These are phyloP conservation scores for Penaeus japonicus DNA, from an alignment of 1,140 invertebrate genomes.

Conservation along the genomic window DNA sequence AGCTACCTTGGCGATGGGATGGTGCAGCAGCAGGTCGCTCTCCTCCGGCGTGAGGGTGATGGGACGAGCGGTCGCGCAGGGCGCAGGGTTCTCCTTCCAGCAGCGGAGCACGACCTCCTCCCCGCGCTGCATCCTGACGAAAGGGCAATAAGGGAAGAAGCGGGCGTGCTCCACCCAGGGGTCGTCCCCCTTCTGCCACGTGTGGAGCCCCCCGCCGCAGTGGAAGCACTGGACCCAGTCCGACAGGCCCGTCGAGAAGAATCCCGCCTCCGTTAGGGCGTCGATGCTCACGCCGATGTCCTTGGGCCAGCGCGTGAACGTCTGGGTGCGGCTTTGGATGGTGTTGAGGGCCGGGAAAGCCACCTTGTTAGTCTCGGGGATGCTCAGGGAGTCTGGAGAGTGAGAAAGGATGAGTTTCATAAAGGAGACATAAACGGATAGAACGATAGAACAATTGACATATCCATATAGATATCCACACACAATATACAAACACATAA, in stretches of 20 bases:
- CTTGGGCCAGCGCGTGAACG: conserved; percentile 59
- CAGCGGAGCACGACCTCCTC: conserved; percentile 64
- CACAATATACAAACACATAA: no score
- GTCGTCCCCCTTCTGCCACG: conserved; percentile 85
- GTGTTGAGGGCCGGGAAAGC: conserved; percentile 38
- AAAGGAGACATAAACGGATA: no score
- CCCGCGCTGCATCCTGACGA: conserved; percentile 80
- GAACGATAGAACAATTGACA: no score
- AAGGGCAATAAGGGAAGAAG: conserved; percentile 87
- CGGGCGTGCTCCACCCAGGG: conserved; percentile 89
- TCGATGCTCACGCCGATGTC: conserved; percentile 58
- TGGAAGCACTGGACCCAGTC: conserved; percentile 89
- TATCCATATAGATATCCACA: no score
- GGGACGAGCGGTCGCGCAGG: neutral
- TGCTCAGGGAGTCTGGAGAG: neutral
- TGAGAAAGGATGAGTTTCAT: no score
- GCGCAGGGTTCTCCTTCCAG: neutral
- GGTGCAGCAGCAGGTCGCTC: conserved; percentile 31
- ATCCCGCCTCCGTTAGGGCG: conserved; percentile 29
- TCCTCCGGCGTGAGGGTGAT: neutral
- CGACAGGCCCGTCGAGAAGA: conserved; percentile 66
- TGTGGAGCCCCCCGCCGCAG: conserved; percentile 84
- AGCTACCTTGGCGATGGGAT: conserved; percentile 28
- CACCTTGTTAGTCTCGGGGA: neutral
- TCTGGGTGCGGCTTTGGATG: conserved; percentile 19